phyloP scores from a whole-genome alignment of 2,888 invertebrate genomes.

The Magallana nippona region DNA sequence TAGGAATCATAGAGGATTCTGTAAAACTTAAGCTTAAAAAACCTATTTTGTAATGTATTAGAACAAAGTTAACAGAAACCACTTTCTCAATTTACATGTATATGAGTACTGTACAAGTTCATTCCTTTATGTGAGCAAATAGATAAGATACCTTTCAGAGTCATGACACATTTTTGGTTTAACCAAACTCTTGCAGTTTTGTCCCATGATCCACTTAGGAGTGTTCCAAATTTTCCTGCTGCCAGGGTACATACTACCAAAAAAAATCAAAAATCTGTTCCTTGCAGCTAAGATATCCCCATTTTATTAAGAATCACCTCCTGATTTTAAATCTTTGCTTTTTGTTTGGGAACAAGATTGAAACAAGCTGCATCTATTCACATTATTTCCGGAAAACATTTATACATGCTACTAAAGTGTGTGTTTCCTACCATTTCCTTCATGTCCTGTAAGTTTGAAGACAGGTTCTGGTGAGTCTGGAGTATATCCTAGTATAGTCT shows the following conservation, averaged over 20 bases:
- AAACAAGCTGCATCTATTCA: no score
- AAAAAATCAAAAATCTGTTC: conserved; percentile 3
- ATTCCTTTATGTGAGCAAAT: not conserved
- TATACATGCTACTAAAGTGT: not conserved
- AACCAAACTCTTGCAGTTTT: conserved; percentile 92
- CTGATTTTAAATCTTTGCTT: no score
- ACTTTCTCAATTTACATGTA: no score
- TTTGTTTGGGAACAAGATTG: no score
- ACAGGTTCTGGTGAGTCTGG: conserved; percentile 86
- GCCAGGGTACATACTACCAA: conserved; percentile 81
- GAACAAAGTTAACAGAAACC: no score
- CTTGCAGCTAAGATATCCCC: not conserved
- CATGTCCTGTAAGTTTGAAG: conserved; percentile 85
- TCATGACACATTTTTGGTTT: conserved; percentile 82
- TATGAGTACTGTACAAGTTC: no score
- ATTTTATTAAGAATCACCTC: not conserved
- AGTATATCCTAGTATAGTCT: conserved; percentile 89
- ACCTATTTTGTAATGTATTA: no score
- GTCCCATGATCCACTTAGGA: conserved; percentile 96
- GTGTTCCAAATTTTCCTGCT: conserved; percentile 81
- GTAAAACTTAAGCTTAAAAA: no score
- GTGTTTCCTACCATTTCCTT: conserved; percentile 62
- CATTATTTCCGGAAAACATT: no score
- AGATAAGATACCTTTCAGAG: conserved; percentile 78
- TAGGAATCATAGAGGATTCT: no score